A percentile compares a stretch with the other conserved stretches of the same genome.
Evolutionary conservation across 1,140 invertebrate species (phyloP).

Genomic region (Doryteuthis pealeii): DNA sequence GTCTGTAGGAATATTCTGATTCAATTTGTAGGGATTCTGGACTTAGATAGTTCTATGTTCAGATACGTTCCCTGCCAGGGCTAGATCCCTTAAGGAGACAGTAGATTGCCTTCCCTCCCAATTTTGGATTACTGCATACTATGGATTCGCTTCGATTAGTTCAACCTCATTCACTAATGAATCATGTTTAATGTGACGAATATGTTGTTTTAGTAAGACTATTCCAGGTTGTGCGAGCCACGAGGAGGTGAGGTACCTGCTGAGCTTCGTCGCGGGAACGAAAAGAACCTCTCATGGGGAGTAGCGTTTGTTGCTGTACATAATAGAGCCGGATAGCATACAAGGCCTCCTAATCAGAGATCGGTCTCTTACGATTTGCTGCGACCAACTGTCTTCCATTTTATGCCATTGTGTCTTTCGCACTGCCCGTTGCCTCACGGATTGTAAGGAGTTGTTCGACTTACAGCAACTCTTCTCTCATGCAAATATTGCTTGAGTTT

Average conservation of each 20-base stretch:
- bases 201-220: not conserved
- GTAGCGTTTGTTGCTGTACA: not conserved
- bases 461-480: slow-evolving; percentile 15
- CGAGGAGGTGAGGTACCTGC: not conserved
- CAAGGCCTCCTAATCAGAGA: not conserved
- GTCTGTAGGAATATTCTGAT: too few species aligned
- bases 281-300: not conserved
- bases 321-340: not conserved
- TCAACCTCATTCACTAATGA: not conserved
- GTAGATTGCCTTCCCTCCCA: too few species aligned
- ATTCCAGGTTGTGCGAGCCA: not conserved
- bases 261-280: not conserved
- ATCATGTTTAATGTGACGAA: not conserved
- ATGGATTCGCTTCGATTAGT: not conserved
- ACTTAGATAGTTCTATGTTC: too few species aligned
- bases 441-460: not conserved
- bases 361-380: not conserved
- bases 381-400: not conserved
- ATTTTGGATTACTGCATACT: too few species aligned
- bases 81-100: too few species aligned
- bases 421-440: not conserved
- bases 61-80: too few species aligned
- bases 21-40: too few species aligned
- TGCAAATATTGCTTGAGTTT: slow-evolving; percentile 28
- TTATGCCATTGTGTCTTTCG: not conserved